Conservation (phyloP, 2,113 vertebrate genomes). For the Cichladusa arquata region DNA sequence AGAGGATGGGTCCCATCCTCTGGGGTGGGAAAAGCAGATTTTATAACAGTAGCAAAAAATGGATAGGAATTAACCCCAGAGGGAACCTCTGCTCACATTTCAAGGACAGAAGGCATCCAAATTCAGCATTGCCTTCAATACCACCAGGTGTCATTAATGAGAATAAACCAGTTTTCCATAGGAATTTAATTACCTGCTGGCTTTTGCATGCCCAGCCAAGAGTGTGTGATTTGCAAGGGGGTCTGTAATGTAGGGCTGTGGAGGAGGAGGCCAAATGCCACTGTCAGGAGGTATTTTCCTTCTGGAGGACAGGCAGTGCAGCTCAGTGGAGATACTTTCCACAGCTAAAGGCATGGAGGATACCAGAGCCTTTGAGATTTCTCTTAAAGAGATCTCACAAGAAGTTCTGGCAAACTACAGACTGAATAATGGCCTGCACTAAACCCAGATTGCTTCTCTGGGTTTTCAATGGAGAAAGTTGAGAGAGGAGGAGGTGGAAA, state of each 20-base stretch:
- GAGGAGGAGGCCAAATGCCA: neutral
- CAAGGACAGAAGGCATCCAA: neutral
- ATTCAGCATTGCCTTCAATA: neutral
- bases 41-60: neutral
- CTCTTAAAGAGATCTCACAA: neutral
- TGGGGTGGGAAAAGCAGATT: neutral
- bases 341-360: neutral
- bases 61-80: neutral
- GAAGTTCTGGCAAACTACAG: neutral
- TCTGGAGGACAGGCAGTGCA: neutral
- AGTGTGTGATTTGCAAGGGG: too few species aligned
- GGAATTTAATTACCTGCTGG: neutral
- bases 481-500: neutral
- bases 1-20: neutral
- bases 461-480: neutral
- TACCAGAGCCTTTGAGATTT: neutral
- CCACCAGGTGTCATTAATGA: neutral
- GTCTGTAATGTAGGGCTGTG: rapidly evolving
- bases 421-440: neutral
- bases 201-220: neutral
- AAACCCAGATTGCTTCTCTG: neutral
- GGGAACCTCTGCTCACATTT: neutral
- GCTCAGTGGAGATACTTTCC: neutral
- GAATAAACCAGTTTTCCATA: neutral
- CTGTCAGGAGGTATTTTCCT: neutral